Evolutionary conservation across 1,140 invertebrate species (phyloP).

Genomic region (Melitaea cinxia): DNA sequence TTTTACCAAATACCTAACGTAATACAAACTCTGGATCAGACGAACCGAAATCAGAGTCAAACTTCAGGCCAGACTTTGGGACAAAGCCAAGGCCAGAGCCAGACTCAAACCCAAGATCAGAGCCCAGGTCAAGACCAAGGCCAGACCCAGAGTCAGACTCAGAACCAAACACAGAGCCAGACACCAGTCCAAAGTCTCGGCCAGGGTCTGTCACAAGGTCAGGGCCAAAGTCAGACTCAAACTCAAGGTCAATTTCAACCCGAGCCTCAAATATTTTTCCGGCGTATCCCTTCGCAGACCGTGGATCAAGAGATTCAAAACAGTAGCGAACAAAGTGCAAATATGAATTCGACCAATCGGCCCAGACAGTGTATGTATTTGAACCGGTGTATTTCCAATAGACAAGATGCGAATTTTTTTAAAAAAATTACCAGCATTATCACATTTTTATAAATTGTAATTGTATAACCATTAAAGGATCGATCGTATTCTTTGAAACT

Average conservation of each 20-base stretch:
- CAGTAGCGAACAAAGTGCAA: constrained; percentile 12
- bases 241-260: constrained; percentile 21
- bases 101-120: constrained; percentile 10
- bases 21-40: not conserved
- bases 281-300: not conserved
- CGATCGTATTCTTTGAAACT: no score
- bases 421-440: no score
- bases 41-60: not conserved
- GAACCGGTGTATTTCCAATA: not conserved
- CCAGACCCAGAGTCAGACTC: constrained; percentile 7
- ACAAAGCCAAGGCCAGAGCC: not conserved
- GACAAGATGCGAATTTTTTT: not conserved
- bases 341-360: not conserved
- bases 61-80: not conserved
- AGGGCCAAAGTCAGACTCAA: constrained; percentile 1
- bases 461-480: no score
- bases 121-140: constrained; percentile 3
- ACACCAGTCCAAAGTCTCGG: not conserved
- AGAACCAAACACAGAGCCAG: not conserved
- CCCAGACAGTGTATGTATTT: constrained; percentile 20
- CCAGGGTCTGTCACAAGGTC: not conserved
- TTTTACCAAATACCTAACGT: constrained; percentile 21
- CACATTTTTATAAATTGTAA: no score
- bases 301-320: constrained; percentile 11
- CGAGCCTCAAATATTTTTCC: constrained; percentile 4